These are phyloP conservation scores for Panthera leo DNA, from an alignment of 2,113 vertebrate genomes.

Conservation along the genomic window DNA sequence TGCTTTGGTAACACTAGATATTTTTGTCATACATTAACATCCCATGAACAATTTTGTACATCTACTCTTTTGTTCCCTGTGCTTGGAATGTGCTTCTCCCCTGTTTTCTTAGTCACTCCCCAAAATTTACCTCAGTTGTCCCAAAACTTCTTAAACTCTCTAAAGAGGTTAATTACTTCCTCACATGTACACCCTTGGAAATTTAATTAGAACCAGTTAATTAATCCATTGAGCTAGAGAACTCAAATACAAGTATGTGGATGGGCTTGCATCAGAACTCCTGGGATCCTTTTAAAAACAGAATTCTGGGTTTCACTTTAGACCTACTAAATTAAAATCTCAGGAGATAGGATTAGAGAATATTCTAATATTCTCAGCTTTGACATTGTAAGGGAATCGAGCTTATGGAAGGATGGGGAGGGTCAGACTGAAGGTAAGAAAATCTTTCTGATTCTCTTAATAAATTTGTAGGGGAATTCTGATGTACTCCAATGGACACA, in stretches of 20 bases:
- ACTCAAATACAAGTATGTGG: neutral
- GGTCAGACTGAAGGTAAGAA: neutral
- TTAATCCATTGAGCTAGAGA: neutral
- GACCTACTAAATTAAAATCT: neutral
- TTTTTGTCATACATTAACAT: neutral
- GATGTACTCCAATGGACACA: neutral
- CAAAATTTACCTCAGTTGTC: neutral
- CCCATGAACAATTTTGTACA: neutral
- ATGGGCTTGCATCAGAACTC: neutral
- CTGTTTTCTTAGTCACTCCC: neutral
- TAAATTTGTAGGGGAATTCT: neutral
- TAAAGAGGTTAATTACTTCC: neutral
- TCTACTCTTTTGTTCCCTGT: neutral
- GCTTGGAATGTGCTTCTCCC: neutral
- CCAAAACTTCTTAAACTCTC: neutral
- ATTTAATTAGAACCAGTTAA: neutral
- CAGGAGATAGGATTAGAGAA: neutral
- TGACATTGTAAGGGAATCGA: neutral
- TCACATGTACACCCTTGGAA: neutral
- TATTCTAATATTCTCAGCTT: neutral
- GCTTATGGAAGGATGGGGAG: neutral
- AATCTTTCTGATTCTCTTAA: neutral
- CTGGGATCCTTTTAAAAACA: neutral
- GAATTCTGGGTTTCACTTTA: neutral
- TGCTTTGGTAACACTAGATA: neutral